Evolutionary conservation across 2,888 invertebrate species (phyloP).

Genomic region (Leucophenga montana): DNA sequence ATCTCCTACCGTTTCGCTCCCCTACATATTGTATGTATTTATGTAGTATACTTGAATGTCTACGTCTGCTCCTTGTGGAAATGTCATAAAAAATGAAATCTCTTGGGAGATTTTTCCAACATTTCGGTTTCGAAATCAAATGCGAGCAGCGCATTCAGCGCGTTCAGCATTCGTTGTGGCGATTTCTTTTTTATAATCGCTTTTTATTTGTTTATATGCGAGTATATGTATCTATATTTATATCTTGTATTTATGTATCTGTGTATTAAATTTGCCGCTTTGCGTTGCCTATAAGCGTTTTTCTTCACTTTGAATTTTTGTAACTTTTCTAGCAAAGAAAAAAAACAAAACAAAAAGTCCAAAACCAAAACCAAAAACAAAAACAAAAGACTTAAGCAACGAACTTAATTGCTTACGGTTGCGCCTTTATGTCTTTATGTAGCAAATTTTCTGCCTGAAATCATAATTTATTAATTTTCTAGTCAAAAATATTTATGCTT

Average conservation of each 20-base stretch:
- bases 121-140: slow-evolving; percentile 59
- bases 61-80: slow-evolving; percentile 18
- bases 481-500: no score
- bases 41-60: neutral
- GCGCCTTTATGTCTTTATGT: no score
- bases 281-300: no score
- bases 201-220: slow-evolving; percentile 32
- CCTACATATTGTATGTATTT: slow-evolving; percentile 26
- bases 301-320: no score
- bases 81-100: slow-evolving; percentile 64
- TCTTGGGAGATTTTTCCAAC: slow-evolving; percentile 64
- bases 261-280: no score
- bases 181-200: slow-evolving; percentile 35
- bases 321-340: no score
- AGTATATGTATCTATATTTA: no score
- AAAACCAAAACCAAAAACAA: no score
- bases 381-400: slow-evolving; percentile 48
- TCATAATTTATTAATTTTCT: no score
- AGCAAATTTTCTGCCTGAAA: no score
- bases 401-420: slow-evolving; percentile 31
- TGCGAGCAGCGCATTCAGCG: slow-evolving; percentile 38
- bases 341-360: no score
- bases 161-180: slow-evolving; percentile 29
- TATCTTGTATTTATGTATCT: no score
- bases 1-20: slow-evolving; percentile 25